Base-by-base conservation (phyloP, 2,113 vertebrate genomes). In the Rhineura floridana region DNA sequence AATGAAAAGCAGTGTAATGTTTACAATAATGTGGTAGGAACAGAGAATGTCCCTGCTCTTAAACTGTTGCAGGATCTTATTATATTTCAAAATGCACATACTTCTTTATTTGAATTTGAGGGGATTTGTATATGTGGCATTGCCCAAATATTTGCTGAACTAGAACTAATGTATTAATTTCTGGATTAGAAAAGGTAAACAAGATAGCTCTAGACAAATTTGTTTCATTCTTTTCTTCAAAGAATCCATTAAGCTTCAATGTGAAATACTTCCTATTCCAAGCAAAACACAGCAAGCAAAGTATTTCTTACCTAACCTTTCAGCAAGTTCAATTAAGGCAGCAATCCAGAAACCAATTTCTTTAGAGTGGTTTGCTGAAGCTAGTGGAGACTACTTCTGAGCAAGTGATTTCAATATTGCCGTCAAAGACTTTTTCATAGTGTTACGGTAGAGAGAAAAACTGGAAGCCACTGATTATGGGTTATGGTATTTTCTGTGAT, bases 91-190 rank as follows among this genome's bases (percentile, higher is more conserved):
- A 39, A 17, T 36, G n/a, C 73, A 86, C 89, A 62, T 80, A 62
- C 59, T 78, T n/a, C 65, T 89, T 88, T 77, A 86, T 87, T 91
- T 90, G 23, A 63, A 63, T 81, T 52, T n/a, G 25, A 36, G 33
- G 21, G 48, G 10, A 23, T 28, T 6, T 75, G 39, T 3, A 75
- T 19, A 75, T 3, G 30, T 36, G 87, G 90, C n/a, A 63, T 91
- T 92, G 62, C 89, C 70, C 70, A 94, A 70, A 90, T 89, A 84
- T 92, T 94, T 94, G n/a, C 85, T 90, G 77, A 89, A 88, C 87
- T 50, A n/a, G 89, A 95, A 91, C 82, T 90, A 88, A 93, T 86
- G 46, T 93, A 77, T 90, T 96, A 88, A 94, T 94, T 90, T 91
- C 94, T 91, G 70, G 90, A 92, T 95, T 93, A 93, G 88, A 93